These are phyloP conservation scores for Sebastes itinus DNA, from an alignment of 2,797 vertebrate genomes.

Conservation along the genomic window DNA sequence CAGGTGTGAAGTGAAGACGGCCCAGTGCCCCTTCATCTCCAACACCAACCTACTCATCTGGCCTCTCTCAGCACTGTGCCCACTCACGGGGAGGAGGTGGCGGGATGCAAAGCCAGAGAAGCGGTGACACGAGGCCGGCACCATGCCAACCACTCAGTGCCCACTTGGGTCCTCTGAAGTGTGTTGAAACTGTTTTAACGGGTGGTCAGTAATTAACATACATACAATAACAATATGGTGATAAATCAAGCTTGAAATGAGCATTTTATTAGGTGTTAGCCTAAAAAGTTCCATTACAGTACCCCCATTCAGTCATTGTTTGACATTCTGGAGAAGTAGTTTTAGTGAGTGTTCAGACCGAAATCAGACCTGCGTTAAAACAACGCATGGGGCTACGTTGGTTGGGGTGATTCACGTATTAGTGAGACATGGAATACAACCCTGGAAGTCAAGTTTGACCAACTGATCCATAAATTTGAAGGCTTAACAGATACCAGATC, in stretches of 20 bases:
- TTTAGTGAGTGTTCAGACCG: not conserved
- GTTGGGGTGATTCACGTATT: not conserved
- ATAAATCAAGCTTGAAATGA: not conserved
- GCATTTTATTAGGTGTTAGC: not conserved
- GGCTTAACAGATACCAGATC: no score
- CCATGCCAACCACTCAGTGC: slow-evolving; percentile 58
- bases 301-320: not conserved
- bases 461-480: no score
- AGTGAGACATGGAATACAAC: not conserved
- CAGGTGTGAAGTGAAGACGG: slow-evolving; percentile 45
- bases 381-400: not conserved
- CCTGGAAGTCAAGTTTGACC: no score
- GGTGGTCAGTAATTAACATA: slow-evolving; percentile 33
- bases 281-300: not conserved
- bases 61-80: slow-evolving; percentile 35
- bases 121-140: slow-evolving; percentile 39
- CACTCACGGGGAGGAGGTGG: slow-evolving; percentile 49
- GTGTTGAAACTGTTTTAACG: slow-evolving; percentile 40
- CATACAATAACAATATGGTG: not conserved
- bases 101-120: slow-evolving; percentile 16
- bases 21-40: slow-evolving; percentile 18
- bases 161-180: slow-evolving; percentile 56
- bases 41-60: slow-evolving; percentile 46
- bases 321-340: not conserved
- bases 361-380: not conserved